Conservation (phyloP, 2,113 vertebrate genomes). For the Numida meleagris region DNA sequence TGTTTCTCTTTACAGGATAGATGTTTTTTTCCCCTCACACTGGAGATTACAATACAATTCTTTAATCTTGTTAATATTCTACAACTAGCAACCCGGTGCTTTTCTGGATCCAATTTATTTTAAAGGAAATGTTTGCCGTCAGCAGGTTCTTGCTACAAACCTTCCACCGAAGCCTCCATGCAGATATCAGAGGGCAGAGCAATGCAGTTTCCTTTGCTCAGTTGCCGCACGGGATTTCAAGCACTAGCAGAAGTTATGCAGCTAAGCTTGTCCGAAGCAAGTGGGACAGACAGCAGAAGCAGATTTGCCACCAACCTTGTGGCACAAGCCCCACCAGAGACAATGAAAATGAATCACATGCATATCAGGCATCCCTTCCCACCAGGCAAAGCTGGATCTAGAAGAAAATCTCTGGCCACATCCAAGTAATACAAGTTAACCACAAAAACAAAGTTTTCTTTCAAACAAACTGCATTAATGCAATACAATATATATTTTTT, state of each 20-base stretch:
- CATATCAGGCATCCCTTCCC: neutral
- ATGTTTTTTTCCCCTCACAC: neutral
- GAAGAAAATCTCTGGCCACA: neutral
- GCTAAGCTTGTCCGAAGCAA: neutral
- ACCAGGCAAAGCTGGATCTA: neutral
- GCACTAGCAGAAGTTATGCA: neutral
- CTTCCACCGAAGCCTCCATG: neutral
- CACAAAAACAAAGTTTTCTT: neutral
- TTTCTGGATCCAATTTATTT: neutral
- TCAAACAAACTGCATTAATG: slow-evolving; percentile 48
- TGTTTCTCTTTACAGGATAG: neutral
- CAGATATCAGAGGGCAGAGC: too few relatives aligned
- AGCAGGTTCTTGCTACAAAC: neutral
- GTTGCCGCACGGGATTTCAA: neutral
- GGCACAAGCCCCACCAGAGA: neutral
- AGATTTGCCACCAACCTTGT: neutral
- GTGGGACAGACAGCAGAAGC: neutral
- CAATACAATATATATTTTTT: slow-evolving; percentile 14
- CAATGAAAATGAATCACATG: neutral
- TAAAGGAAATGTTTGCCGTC: neutral
- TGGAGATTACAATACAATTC: neutral
- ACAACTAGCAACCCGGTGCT: neutral
- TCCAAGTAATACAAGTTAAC: slow-evolving; percentile 2
- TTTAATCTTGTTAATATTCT: neutral
- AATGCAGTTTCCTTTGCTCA: neutral